Percentiles rank a stretch among this genome's conserved stretches.
Evolutionary conservation across 2,888 invertebrate genomes (phyloP).

Genomic region (Onthophagus sagittarius): DNA sequence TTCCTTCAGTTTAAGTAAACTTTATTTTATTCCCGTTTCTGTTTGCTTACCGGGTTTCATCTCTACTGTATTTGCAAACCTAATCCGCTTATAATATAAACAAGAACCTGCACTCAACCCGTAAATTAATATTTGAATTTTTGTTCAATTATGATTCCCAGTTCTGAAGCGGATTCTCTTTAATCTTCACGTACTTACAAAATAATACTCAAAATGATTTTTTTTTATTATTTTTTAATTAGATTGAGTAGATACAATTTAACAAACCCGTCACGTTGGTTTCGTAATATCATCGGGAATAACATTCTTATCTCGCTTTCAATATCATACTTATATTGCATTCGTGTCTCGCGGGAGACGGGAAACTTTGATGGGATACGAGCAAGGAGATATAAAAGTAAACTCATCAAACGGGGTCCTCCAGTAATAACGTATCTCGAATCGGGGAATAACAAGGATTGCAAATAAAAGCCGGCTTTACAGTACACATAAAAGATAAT

Average conservation of each 20-base stretch:
- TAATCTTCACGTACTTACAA: neutral
- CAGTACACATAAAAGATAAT: slow-evolving; percentile 18
- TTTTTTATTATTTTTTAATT: neutral
- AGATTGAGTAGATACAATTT: neutral
- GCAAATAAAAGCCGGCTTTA: slow-evolving; percentile 29
- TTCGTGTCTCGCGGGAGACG: slow-evolving; percentile 31
- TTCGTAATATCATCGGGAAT: neutral
- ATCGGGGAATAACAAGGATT: slow-evolving; percentile 30
- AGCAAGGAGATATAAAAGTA: slow-evolving; percentile 34
- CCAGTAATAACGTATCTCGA: slow-evolving; percentile 31
- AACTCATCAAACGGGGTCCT: slow-evolving; percentile 34
- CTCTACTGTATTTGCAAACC: slow-evolving; percentile 37
- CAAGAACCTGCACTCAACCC: slow-evolving; percentile 36
- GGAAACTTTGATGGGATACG: slow-evolving; percentile 36
- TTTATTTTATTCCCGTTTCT: slow-evolving; percentile 31
- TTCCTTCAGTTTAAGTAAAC: slow-evolving; percentile 31
- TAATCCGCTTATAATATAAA: slow-evolving; percentile 40
- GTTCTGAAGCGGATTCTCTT: slow-evolving; percentile 21
- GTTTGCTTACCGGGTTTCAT: slow-evolving; percentile 27
- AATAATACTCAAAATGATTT: no score
- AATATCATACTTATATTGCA: slow-evolving; percentile 33
- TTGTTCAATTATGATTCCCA: slow-evolving; percentile 35
- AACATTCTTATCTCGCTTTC: slow-evolving; percentile 20
- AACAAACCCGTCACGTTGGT: neutral
- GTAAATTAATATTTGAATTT: slow-evolving; percentile 41